Conservation (phyloP, 2,888 invertebrate species). For the Prosopocoilus inquinatus region DNA sequence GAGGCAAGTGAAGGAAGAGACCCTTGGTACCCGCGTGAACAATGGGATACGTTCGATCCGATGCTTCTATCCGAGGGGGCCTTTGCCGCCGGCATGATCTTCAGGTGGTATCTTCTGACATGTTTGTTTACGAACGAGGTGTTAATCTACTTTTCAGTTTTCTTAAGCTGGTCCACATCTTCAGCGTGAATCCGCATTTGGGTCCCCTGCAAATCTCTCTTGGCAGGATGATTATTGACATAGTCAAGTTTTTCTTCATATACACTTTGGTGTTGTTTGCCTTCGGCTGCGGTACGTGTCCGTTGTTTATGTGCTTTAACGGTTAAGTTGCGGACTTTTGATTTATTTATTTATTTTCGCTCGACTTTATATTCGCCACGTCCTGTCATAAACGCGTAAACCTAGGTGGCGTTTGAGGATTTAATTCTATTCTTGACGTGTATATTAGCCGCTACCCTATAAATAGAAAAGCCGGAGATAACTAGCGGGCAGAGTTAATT, state of each 20-base stretch:
- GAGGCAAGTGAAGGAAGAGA: conserved; percentile 69
- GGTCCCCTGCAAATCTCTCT: conserved; percentile 92
- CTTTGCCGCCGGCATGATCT: conserved; percentile 96
- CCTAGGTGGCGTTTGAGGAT: background rate
- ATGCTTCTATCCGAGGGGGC: conserved; percentile 91
- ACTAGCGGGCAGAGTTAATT: too few species aligned
- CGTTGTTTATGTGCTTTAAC: too few species aligned
- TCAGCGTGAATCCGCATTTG: conserved; percentile 94
- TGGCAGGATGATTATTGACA: conserved; percentile 91
- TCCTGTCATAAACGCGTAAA: background rate
- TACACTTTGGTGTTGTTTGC: conserved; percentile 91
- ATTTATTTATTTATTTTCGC: conserved; percentile 1
- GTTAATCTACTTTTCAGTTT: conserved; percentile 61
- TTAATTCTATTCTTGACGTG: too few species aligned
- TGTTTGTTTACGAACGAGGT: background rate
- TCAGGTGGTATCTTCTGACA: conserved; percentile 54
- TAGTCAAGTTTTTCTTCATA: conserved; percentile 94
- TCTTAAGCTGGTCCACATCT: conserved; percentile 93
- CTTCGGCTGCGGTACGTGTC: conserved; percentile 69
- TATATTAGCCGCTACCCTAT: too few species aligned
- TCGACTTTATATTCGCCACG: background rate
- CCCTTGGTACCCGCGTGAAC: conserved; percentile 83
- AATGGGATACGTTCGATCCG: conserved; percentile 95
- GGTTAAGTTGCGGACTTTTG: background rate
- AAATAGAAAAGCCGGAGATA: too few species aligned